phyloP scores from a whole-genome alignment of 2,797 vertebrate genomes.

The Cygnus olor region DNA sequence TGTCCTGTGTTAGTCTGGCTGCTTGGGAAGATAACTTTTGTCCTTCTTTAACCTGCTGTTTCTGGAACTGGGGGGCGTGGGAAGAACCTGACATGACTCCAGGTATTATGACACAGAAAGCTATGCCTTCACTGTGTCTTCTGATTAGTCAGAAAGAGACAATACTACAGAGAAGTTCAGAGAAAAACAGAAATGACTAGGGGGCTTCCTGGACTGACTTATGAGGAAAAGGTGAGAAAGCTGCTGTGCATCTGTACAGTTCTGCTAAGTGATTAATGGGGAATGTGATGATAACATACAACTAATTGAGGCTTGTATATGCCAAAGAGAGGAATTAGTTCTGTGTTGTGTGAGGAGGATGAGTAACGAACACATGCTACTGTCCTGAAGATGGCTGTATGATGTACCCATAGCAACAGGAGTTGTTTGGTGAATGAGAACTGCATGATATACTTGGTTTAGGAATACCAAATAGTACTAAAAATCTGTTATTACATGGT shows the following conservation, averaged over 20 bases:
- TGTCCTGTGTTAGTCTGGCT: neutral
- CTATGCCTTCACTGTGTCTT: neutral
- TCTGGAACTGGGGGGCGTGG: neutral
- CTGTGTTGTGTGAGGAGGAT: neutral
- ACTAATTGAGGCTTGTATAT: constrained; percentile 27
- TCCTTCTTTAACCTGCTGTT: constrained; percentile 20
- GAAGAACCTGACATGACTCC: constrained; percentile 1
- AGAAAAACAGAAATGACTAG: constrained; percentile 30
- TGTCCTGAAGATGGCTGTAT: neutral
- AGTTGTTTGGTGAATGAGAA: neutral
- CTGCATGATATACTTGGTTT: rapidly evolving
- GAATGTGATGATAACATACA: constrained; percentile 33
- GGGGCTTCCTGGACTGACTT: constrained; percentile 46
- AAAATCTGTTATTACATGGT: neutral
- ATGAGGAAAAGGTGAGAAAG: constrained; percentile 35
- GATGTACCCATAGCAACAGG: neutral
- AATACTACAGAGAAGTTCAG: neutral
- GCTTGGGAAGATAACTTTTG: neutral
- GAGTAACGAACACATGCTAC: neutral
- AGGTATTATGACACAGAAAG: constrained; percentile 43
- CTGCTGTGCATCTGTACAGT: neutral
- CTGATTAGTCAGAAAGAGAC: neutral
- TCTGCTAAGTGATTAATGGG: constrained; percentile 52
- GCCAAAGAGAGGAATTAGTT: neutral
- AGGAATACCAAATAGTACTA: neutral